These are phyloP conservation scores for Prolemur simus DNA, from an alignment of 2,113 vertebrate species.

Conservation along the genomic window DNA sequence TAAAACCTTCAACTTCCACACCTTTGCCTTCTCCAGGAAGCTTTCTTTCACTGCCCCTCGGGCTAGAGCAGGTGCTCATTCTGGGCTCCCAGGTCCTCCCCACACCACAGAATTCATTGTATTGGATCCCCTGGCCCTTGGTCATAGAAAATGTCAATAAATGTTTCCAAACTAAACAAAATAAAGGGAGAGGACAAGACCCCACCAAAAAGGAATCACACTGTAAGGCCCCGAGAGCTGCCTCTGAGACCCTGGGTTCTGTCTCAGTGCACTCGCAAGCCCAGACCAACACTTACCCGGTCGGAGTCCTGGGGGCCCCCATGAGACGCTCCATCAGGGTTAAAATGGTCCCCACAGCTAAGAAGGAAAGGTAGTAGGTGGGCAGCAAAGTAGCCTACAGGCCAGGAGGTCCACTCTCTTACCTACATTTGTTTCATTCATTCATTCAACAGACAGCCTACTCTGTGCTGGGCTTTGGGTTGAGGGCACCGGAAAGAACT, in stretches of 20 bases:
- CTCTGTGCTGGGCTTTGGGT: neutral
- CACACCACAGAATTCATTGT: neutral
- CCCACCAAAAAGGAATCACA: neutral
- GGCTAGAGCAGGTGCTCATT: neutral
- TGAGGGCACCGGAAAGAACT: neutral
- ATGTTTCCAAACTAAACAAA: neutral
- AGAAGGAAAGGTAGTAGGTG: neutral
- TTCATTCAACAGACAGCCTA: neutral
- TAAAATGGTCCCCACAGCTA: slow-evolving; percentile 94
- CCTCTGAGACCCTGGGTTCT: neutral
- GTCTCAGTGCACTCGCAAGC: neutral
- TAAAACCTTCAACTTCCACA: neutral
- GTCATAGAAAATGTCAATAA: neutral
- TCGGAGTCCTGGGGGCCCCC: slow-evolving; percentile 88
- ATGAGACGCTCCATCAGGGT: slow-evolving; percentile 88
- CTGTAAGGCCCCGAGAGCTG: neutral
- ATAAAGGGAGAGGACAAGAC: neutral
- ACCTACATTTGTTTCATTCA: neutral
- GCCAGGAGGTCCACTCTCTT: neutral
- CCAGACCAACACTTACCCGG: slow-evolving; percentile 83
- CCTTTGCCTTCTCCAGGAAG: neutral
- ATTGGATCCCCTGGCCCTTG: neutral
- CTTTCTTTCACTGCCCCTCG: neutral
- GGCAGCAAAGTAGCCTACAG: neutral
- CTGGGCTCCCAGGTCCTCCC: neutral